Percentiles rank a stretch among this genome's conserved stretches.
These are phyloP conservation scores for Plagodis pulveraria DNA, from an alignment of 2,888 invertebrate species.

Conservation along the genomic window DNA sequence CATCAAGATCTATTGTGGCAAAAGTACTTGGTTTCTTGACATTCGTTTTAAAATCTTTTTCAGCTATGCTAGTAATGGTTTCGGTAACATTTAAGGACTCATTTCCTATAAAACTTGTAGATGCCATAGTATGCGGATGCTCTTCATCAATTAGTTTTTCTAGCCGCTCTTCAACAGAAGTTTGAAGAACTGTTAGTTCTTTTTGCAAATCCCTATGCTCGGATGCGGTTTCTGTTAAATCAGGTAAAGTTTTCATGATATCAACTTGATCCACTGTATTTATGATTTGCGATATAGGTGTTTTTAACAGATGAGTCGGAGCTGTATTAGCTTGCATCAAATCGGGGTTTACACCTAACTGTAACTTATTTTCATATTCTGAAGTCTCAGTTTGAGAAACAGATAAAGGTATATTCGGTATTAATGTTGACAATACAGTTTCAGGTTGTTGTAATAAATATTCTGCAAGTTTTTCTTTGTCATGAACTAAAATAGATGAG, in stretches of 20 bases:
- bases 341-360: constrained; percentile 55
- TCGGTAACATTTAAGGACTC: constrained; percentile 86
- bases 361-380: constrained; percentile 87
- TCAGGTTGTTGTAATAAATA: constrained; percentile 57
- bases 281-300: constrained; percentile 71
- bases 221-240: constrained; percentile 55
- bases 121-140: constrained; percentile 80
- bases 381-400: constrained; percentile 86
- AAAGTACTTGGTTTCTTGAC: constrained; percentile 66
- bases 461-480: constrained; percentile 84
- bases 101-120: constrained; percentile 82
- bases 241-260: constrained; percentile 47
- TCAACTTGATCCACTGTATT: constrained; percentile 71
- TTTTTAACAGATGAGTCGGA: constrained; percentile 69
- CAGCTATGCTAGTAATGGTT: constrained; percentile 76
- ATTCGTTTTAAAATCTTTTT: constrained; percentile 70
- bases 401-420: constrained; percentile 86
- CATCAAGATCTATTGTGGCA: constrained; percentile 80
- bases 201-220: constrained; percentile 66
- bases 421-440: constrained; percentile 74
- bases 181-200: constrained; percentile 70
- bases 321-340: constrained; percentile 50
- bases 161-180: constrained; percentile 79
- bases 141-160: constrained; percentile 82
- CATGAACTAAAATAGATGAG: constrained; percentile 85